Percentiles rank a stretch among this genome's conserved stretches.
Evolutionary conservation across 2,888 invertebrate species (phyloP).

Genomic region (Tetragnatha montana): DNA sequence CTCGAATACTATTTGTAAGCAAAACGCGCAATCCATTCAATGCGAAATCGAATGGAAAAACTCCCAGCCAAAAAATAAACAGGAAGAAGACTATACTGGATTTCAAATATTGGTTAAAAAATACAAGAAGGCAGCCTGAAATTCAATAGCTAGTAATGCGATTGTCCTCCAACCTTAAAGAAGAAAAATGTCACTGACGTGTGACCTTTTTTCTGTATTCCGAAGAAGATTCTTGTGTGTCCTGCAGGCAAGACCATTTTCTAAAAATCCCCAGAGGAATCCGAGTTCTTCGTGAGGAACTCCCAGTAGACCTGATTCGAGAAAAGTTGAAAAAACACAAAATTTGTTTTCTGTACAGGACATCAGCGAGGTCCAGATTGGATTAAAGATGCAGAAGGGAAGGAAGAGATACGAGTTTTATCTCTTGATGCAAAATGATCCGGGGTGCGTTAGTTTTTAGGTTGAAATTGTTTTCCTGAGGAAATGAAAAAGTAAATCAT

Average conservation of each 20-base stretch:
- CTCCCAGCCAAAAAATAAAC: neutral
- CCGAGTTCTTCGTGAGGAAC: neutral
- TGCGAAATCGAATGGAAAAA: neutral
- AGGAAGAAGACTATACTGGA: neutral
- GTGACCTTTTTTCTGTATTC: neutral
- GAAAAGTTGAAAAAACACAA: neutral
- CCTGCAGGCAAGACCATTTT: neutral
- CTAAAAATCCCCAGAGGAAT: neutral
- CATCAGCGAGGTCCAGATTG: neutral
- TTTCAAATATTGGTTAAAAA: neutral
- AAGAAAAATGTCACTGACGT: neutral
- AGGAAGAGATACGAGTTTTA: neutral
- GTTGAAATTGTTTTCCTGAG: too few relatives aligned
- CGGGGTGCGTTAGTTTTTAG: neutral
- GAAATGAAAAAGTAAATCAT: too few relatives aligned
- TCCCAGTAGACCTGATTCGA: neutral
- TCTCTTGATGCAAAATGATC: neutral
- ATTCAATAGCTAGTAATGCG: conserved; percentile 1
- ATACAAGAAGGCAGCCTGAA: neutral
- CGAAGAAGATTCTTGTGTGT: neutral
- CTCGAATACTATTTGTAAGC: neutral
- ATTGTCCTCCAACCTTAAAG: neutral
- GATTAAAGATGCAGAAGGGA: neutral
- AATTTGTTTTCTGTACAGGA: neutral
- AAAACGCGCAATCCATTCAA: neutral